A percentile compares a stretch with the other conserved stretches of the same genome.
Evolutionary conservation across 2,113 vertebrate genomes (phyloP).

Genomic region (Xiphophorus maculatus): DNA sequence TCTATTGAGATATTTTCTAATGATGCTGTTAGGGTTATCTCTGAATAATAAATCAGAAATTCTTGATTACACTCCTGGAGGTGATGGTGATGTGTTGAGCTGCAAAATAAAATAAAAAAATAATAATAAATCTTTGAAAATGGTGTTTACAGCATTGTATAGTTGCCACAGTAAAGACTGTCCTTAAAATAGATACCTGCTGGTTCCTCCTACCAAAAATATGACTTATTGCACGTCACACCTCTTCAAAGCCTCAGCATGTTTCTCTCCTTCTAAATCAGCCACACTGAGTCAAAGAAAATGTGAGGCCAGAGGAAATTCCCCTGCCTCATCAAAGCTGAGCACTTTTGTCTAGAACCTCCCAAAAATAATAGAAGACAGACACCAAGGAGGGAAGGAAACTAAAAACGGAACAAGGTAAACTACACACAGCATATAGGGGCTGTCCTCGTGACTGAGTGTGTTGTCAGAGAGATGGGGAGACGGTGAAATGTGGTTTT

Average conservation of each 20-base stretch:
- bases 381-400: constrained; percentile 2
- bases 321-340: constrained; percentile 11
- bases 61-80: not conserved
- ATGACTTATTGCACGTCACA: constrained; percentile 13
- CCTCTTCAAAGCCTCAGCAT: constrained; percentile 20
- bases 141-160: not conserved
- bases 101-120: not conserved
- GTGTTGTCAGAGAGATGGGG: not conserved
- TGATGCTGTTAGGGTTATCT: not conserved
- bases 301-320: constrained; percentile 29
- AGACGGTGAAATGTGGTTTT: constrained; percentile 37
- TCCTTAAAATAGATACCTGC: too few species aligned
- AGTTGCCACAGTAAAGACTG: not conserved
- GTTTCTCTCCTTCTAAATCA: constrained; percentile 28
- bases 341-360: constrained; percentile 36
- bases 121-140: not conserved
- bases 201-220: constrained; percentile 1
- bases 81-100: not conserved
- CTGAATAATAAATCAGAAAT: not conserved
- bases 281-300: constrained; percentile 42
- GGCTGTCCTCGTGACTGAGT: not conserved
- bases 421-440: not conserved
- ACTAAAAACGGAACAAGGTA: not conserved
- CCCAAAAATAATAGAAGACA: constrained; percentile 1
- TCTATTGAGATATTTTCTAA: not conserved